These are phyloP conservation scores for Panurus biarmicus DNA, from an alignment of 2,113 vertebrate genomes.

Conservation along the genomic window DNA sequence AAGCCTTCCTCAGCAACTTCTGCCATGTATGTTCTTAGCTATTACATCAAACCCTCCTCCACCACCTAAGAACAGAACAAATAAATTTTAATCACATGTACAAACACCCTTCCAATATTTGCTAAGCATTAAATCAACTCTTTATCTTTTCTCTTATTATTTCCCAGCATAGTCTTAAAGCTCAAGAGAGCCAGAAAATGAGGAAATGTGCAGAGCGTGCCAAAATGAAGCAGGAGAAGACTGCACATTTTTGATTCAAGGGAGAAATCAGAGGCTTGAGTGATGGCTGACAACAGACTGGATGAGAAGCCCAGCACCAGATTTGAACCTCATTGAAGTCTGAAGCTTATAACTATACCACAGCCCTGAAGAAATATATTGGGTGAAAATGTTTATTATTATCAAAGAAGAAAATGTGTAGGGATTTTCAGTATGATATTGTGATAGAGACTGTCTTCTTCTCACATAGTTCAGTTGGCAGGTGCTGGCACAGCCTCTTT, in stretches of 20 bases:
- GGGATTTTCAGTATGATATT: neutral
- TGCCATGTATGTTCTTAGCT: neutral
- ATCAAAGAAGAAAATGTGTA: neutral
- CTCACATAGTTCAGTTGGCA: neutral
- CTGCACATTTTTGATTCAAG: neutral
- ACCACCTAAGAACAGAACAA: slow-evolving; percentile 17
- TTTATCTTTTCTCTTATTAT: slow-evolving; percentile 48
- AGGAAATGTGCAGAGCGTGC: neutral
- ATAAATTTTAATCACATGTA: slow-evolving; percentile 59
- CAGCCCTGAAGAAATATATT: neutral
- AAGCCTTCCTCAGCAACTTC: slow-evolving; percentile 37
- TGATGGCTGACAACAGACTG: neutral
- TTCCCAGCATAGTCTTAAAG: slow-evolving; percentile 27
- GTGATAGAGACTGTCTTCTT: neutral
- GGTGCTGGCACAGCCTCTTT: neutral
- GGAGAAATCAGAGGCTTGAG: neutral
- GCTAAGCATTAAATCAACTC: slow-evolving; percentile 56
- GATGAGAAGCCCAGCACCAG: neutral
- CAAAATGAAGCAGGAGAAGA: neutral
- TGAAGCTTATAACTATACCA: neutral
- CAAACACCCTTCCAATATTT: slow-evolving; percentile 44
- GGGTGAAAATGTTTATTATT: neutral
- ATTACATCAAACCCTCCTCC: slow-evolving; percentile 9
- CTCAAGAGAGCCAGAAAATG: slow-evolving; percentile 32
- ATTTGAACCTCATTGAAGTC: neutral